Conservation (phyloP, 2,888 invertebrate species). For the Dioctria linearis region DNA sequence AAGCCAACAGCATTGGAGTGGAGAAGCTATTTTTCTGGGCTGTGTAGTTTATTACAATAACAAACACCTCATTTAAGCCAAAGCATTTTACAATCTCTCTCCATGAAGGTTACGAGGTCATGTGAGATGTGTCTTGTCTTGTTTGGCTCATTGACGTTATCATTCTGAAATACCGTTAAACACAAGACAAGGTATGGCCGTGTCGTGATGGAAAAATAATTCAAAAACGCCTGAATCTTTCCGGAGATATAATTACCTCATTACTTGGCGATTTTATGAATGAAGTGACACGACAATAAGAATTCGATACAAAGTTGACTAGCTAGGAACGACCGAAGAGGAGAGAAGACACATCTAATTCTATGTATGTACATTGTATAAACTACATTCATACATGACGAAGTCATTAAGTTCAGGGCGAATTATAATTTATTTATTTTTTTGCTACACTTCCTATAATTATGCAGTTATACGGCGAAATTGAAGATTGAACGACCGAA, state of each 20-base stretch:
- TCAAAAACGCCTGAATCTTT: slow-evolving; percentile 21
- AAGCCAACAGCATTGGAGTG: too few relatives aligned
- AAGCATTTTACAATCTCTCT: slow-evolving; percentile 17
- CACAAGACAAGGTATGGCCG: slow-evolving; percentile 1
- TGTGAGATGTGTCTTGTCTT: slow-evolving; percentile 25
- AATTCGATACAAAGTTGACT: slow-evolving; percentile 10
- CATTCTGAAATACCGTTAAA: slow-evolving; percentile 34
- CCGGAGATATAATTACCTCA: slow-evolving; percentile 19
- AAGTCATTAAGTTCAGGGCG: too few relatives aligned
- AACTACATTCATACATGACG: not conserved
- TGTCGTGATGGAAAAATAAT: slow-evolving; percentile 43
- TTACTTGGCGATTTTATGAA: slow-evolving; percentile 38
- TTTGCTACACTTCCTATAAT: too few relatives aligned
- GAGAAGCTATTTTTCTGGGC: slow-evolving; percentile 20
- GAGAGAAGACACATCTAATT: too few relatives aligned
- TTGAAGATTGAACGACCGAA: too few relatives aligned
- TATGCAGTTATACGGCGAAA: too few relatives aligned
- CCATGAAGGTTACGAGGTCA: slow-evolving; percentile 47
- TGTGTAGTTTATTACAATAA: slow-evolving; percentile 3
- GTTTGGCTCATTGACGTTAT: slow-evolving; percentile 30
- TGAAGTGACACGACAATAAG: slow-evolving; percentile 34
- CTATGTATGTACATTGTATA: not conserved
- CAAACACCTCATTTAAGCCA: slow-evolving; percentile 8
- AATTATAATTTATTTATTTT: too few relatives aligned
- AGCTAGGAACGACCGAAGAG: not conserved